phyloP scores from a whole-genome alignment of 2,888 invertebrate genomes.

The Odontocolon sp. region DNA sequence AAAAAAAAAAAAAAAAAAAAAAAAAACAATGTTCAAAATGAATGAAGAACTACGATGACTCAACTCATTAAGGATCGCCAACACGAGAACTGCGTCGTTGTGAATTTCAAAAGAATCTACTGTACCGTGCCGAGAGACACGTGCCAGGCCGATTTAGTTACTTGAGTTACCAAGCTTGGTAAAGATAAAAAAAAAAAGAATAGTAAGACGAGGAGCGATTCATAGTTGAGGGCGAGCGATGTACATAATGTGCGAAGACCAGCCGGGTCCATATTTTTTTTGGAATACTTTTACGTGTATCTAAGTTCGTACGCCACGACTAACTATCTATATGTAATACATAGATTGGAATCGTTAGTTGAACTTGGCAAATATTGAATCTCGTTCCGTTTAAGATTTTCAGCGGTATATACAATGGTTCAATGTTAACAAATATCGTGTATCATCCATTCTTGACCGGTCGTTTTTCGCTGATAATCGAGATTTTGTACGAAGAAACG shows the following conservation, averaged over 20 bases:
- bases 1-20: too few relatives aligned
- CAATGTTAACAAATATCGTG: neutral
- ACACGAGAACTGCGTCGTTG: neutral
- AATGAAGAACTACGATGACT: constrained; percentile 29
- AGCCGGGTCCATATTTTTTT: neutral
- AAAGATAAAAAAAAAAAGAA: constrained; percentile 51
- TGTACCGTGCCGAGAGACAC: constrained; percentile 53
- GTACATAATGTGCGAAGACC: neutral
- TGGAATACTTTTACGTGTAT: neutral
- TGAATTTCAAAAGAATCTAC: constrained; percentile 32
- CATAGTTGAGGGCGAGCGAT: neutral
- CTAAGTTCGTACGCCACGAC: neutral
- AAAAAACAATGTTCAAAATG: constrained; percentile 19
- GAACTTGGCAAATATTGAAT: constrained; percentile 7
- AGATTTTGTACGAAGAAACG: neutral
- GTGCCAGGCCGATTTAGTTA: constrained; percentile 66
- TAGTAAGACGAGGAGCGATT: constrained; percentile 22
- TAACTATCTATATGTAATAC: neutral
- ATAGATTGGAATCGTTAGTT: neutral
- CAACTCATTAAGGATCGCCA: constrained; percentile 46
- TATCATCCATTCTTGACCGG: neutral
- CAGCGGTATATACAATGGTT: neutral
- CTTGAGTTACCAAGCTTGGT: constrained; percentile 56
- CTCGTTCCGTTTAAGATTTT: neutral
- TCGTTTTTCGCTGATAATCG: neutral